phyloP scores from a whole-genome alignment of 2,888 invertebrate genomes.

The Trissoscelio sp. region DNA sequence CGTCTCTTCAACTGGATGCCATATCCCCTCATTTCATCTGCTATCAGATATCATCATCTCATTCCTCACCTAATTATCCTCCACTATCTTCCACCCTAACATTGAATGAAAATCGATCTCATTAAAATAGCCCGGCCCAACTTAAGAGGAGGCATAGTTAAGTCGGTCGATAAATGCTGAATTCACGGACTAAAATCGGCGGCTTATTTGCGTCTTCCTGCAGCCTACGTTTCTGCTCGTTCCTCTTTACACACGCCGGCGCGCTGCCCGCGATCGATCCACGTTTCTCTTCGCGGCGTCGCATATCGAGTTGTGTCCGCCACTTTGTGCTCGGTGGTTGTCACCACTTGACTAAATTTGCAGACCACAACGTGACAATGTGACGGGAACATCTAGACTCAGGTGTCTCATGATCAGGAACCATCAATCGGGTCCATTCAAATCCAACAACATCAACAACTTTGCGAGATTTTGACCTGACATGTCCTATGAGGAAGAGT shows the following conservation, averaged over 20 bases:
- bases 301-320: conserved; percentile 61
- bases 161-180: conserved; percentile 52
- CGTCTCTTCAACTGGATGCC: too few species aligned
- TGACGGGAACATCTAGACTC: conserved; percentile 30
- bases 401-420: background rate
- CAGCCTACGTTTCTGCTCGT: conserved; percentile 54
- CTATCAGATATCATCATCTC: conserved; percentile 2
- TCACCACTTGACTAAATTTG: conserved; percentile 41
- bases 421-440: conserved; percentile 3
- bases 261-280: conserved; percentile 80
- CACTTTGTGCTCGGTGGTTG: conserved; percentile 66
- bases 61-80: conserved; percentile 10
- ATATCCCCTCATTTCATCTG: too few species aligned
- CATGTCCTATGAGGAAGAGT: conserved; percentile 9
- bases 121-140: conserved; percentile 41
- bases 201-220: conserved; percentile 57
- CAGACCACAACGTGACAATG: conserved; percentile 57
- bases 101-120: conserved; percentile 28
- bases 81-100: background rate
- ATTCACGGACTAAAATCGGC: conserved; percentile 44
- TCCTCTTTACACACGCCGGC: conserved; percentile 77
- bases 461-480: too few species aligned
- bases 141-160: conserved; percentile 25
- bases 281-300: conserved; percentile 67
- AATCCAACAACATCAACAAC: too few species aligned